Percentiles rank a stretch among this genome's conserved stretches.
Conservation (phyloP, 2,113 vertebrate genomes). For the Leiothrix lutea region DNA sequence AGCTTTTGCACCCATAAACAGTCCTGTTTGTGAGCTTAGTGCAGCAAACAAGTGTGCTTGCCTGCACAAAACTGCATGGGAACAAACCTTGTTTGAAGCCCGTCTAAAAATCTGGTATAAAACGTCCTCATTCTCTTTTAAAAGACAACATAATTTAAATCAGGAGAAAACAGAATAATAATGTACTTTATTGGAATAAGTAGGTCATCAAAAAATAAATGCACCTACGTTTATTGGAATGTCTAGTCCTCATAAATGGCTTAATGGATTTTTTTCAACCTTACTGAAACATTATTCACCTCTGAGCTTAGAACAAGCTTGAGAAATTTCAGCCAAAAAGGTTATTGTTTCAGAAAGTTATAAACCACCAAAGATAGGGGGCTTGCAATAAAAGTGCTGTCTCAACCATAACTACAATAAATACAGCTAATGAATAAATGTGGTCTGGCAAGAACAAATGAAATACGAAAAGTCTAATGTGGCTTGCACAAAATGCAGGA, state of each 20-base stretch:
- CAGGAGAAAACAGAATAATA: conserved; percentile 62
- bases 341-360: conserved; percentile 73
- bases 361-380: conserved; percentile 68
- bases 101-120: conserved; percentile 23
- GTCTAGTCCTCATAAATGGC: conserved; percentile 62
- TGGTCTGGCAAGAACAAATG: conserved; percentile 68
- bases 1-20: not conserved
- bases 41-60: not conserved
- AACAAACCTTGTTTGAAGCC: not conserved
- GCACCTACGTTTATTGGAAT: conserved; percentile 53
- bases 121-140: conserved; percentile 31
- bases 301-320: conserved; percentile 64
- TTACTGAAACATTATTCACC: conserved; percentile 67
- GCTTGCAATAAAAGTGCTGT: conserved; percentile 63
- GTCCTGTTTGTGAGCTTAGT: not conserved
- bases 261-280: conserved; percentile 71
- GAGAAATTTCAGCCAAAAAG: conserved; percentile 70
- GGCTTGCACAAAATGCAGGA: conserved; percentile 48
- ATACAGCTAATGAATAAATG: conserved; percentile 69
- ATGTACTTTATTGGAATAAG: conserved; percentile 64
- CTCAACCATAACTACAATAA: conserved; percentile 71
- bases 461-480: conserved; percentile 57
- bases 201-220: conserved; percentile 70
- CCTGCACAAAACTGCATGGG: not conserved
- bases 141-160: conserved; percentile 57